Base-by-base conservation (phyloP, 1,140 invertebrate species). In the Ceratina japonica region DNA sequence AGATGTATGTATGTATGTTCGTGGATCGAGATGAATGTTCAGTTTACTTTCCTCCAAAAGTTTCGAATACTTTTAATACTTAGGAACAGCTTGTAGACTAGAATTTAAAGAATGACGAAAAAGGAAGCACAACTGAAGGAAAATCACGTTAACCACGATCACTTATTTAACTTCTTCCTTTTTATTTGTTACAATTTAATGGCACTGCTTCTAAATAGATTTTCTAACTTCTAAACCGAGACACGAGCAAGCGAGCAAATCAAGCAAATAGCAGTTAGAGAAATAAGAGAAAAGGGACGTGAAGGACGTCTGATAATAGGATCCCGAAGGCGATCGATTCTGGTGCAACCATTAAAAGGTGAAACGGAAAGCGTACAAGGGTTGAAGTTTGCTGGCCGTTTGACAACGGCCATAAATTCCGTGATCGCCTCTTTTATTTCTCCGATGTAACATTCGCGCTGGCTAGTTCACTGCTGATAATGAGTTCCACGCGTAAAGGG, bases 241-340 rank as follows among this genome's bases (percentile, higher is more conserved):
- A 12, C 13, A 68, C 8, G 18, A 24, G 22, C 22, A 52, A 54
- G 15, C 10, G 7, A 68, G 24, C 18, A 52, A 52, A 68, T 44
- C 15, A 15, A 24, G 10, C 16, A 2, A n/a, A 7, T 18, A 54
- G 12, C 8, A 24, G 18, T 3, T 18, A 20, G 18, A 1, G 3
- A 12, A 52, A 52, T 0, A 16, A 66, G 66, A 70, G 61, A 58
- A 62, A 49, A 62, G 22, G 20, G 44, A 24, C 31, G n/a, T 31
- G 54, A 72, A 61, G 54, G 27, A 31, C 27, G 27, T 31, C 27
- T n/a, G n/a, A n/a, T n/a, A n/a, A n/a, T n/a, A n/a, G n/a, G n/a
- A n/a, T n/a, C n/a, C n/a, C n/a, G n/a, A n/a, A n/a, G n/a, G n/a
- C 69, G 69, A 49, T 51, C 70, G 70, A 73, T 73, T 51, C 70